phyloP scores from a whole-genome alignment of 2,797 vertebrate species.

The Phaenicophaeus curvirostris region DNA sequence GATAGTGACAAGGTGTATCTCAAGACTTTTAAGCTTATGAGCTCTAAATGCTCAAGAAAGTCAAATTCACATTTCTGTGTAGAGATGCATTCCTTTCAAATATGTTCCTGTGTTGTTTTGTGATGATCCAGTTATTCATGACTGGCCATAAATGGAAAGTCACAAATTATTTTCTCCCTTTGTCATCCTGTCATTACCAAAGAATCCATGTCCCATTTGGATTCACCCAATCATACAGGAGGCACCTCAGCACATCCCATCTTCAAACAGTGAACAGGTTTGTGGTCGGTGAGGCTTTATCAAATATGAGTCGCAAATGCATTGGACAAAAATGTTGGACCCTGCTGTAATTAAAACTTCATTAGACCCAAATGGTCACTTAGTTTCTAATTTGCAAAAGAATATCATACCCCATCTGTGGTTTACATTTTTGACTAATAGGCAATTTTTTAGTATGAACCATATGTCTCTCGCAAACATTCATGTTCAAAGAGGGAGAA shows the following conservation, averaged over 20 bases:
- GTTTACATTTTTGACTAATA: not conserved
- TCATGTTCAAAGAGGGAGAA: not conserved
- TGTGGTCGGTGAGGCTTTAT: not conserved
- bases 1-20: not conserved
- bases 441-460: not conserved
- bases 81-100: not conserved
- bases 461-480: not conserved
- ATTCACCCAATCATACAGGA: not conserved
- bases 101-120: not conserved
- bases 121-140: not conserved
- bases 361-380: not conserved
- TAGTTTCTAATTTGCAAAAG: slow-evolving; percentile 18
- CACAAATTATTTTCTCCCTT: not conserved
- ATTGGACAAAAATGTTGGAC: not conserved
- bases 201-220: not conserved
- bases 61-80: not conserved
- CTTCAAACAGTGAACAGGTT: not conserved
- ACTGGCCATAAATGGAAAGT: not conserved
- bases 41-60: not conserved
- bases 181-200: not conserved
- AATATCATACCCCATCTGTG: not conserved
- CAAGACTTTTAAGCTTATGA: not conserved
- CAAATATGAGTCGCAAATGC: not conserved
- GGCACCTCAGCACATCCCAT: not conserved
- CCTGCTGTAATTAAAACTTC: slow-evolving; percentile 4